Base-by-base conservation (phyloP, 1,140 invertebrate genomes). In the Zaprionus gabonicus region DNA sequence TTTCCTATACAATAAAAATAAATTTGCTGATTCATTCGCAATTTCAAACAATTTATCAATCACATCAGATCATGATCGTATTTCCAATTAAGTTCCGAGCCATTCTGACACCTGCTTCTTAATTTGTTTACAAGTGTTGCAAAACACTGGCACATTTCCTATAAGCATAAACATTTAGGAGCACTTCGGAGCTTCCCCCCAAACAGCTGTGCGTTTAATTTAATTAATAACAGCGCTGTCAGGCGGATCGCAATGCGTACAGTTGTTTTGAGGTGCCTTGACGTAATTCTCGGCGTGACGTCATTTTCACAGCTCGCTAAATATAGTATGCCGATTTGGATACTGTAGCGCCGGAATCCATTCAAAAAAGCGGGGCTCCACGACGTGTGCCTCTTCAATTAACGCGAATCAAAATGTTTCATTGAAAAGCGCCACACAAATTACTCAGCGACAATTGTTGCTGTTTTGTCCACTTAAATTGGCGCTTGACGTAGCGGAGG, bases 331-430 rank as follows among this genome's bases (percentile, higher is more conserved):
- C 28, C 6, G 31, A 25, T 66, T 57, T 17, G 27, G 36, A 27
- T 66, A n/a, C 55, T 17, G 23, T 59, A 53, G 31, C 60, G 55
- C 68, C 31, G n/a, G 7, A 5, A 17, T 60, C 36, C 68, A 65
- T 44, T 59, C 25, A 59, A 44, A 28, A 15, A 44, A n/a, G 6
- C n/a, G n/a, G 1, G n/a, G 36, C 4, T 1, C 3, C 9, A 10
- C 59, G 74, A 78, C 77, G 83, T 88, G 83, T 72, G 83, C 58
- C 84, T 20, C 60, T 68, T 88, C 83, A 87, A 90, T 87, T 87
- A 84, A 76, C 71, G 78, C 79, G 63, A 87, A 81, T 88, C 79
- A 66, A 80, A 81, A 64, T 58, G 74, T 81, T 74, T 68, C 34
- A 68, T 76, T 76, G 59, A 65, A 57, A 44, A 38, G 55, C 68